Evolutionary conservation across 92 coral and sea anemone species (phyloP), one percentile per base, ranked within the genome.

Genomic region (Heliopora coerulea): DNA sequence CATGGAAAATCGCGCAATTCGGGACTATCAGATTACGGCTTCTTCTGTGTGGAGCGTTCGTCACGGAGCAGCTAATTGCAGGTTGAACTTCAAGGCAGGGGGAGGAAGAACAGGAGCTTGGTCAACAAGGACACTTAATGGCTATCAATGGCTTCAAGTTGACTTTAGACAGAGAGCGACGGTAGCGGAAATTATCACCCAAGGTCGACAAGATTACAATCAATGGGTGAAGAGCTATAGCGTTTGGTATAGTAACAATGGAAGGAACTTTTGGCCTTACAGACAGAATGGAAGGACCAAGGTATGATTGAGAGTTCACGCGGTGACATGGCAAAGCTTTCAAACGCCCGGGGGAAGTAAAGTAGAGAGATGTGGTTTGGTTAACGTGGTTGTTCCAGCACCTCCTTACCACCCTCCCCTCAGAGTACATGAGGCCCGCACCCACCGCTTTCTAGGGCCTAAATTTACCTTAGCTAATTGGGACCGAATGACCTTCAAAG

Each of bases 121-220:
- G 64, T 58, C 28, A 11, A 1, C 64, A 24, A 4, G 4, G 15
- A 1, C 2, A 13, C 12, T 4, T 58, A 26, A 58, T 58, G 18
- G 2, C 31, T 8, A 12, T 25, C 64, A 58, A 32, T 58, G 64
- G 64, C 31, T 58, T n/a, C 29, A 58, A 26, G 64, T 58, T n/a
- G 32, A 58, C 31, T 58, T 58, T 58, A 15, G 32, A 58, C 64
- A 31, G 26, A 26, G 6, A 13, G 31, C 64, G 17, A 19, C 24
- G 3, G 10, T 58, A 11, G 15, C 64, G 3, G 64, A 31, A 58
- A 58, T 58, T 13, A 58, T 26, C 31, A 58, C 64, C 2, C 64
- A 58, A 58, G 64, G 64, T 13, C 64, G 64, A 5, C 32, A 58
- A 21, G 18, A 56, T 56, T 1, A 56, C 2, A 11, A 23, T 56